These are phyloP conservation scores for Bradypodion ventrale DNA, from an alignment of 2,797 vertebrate genomes.

Conservation along the genomic window DNA sequence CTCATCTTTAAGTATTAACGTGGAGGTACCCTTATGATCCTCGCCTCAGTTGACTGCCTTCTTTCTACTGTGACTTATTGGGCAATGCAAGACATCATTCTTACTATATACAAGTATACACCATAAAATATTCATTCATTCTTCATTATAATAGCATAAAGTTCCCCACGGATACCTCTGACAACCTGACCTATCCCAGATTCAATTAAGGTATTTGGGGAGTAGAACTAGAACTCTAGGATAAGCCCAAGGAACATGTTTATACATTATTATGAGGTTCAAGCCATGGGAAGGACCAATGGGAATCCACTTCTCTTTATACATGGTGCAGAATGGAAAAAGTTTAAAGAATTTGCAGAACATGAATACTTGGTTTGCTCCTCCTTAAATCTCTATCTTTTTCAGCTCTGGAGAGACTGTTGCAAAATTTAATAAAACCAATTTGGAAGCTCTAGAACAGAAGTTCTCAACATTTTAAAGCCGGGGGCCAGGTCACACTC, in stretches of 20 bases:
- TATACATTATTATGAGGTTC: not conserved
- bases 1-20: not conserved
- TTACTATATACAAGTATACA: slow-evolving; percentile 17
- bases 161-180: slow-evolving; percentile 11
- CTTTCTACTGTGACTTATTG: not conserved
- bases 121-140: slow-evolving; percentile 31
- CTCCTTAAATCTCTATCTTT: not conserved
- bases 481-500: no score
- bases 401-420: not conserved
- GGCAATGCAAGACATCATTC: not conserved
- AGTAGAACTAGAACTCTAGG: slow-evolving; percentile 1
- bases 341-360: slow-evolving; percentile 3
- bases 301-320: not conserved
- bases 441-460: slow-evolving; percentile 20
- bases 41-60: not conserved
- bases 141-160: slow-evolving; percentile 25
- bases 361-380: not conserved
- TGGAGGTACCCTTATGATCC: not conserved
- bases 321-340: slow-evolving; percentile 17
- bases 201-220: slow-evolving; percentile 17
- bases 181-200: slow-evolving; percentile 3
- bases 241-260: not conserved
- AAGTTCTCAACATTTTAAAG: no score
- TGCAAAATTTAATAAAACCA: not conserved
- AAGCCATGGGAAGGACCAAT: not conserved